Evolutionary conservation across 2,888 invertebrate species (phyloP), one percentile per base, ranked within the genome.

Genomic region (Atethmia centrago): DNA sequence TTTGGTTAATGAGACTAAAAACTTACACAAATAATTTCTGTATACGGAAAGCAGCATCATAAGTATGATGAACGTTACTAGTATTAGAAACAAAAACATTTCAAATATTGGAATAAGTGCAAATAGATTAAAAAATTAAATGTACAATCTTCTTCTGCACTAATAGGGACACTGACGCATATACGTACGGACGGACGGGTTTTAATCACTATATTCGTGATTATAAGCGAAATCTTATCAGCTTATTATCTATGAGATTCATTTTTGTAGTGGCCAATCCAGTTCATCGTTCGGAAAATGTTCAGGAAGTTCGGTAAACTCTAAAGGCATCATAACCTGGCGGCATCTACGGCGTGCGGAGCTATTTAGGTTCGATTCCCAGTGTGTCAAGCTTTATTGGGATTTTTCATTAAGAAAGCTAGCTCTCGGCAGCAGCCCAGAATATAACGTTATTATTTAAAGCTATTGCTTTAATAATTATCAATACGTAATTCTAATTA

Each of bases 11-110:
- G 28, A 36, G 7, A 0, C 12, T 36, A 36, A 40, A 55, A 64
- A 79, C 79, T 79, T 83, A 79, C 79, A 71, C 19, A 79, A 2
- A 45, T 83, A 25, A 49, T 83, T 58, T 55, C 49, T 79, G 49
- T 79, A 79, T 21, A 31, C 53, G 1, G 79, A 83, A 25, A 71
- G 19, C 36, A 28, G 19, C 28, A 83, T n/a, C 59, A 79, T 42
- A 21, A 79, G 0, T 36, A 79, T 10, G 3, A 82, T 49, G 0
- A 83, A 55, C 16, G 40, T 25, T 25, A 64, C 3, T 19, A 79
- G 1, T 21, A 79, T 2, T 0, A 79, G 10, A 36, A 83, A 64
- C 47, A 79, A 42, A n/a, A 31, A 12, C 84, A 79, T 82, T 47
- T 42, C 36, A 16, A 47, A 1, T 55, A 14, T 31, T 14, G 12